Percentiles rank a stretch among this genome's conserved stretches.
Conservation (phyloP, 2,113 vertebrate species). For the Anarhynchus alexandrinus region DNA sequence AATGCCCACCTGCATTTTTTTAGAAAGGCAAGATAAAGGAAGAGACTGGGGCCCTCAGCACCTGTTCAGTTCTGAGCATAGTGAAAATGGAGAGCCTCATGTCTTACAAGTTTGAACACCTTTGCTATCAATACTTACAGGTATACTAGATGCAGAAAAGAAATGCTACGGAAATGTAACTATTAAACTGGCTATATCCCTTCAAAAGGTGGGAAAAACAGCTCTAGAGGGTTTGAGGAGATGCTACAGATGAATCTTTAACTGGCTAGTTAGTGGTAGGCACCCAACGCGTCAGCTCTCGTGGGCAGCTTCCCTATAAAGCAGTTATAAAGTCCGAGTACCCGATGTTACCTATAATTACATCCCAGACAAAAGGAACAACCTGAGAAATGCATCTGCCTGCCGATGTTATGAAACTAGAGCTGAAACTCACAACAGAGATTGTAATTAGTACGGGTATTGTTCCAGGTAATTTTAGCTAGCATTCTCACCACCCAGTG, state of each 20-base stretch:
- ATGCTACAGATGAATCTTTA: background rate
- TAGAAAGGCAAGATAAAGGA: background rate
- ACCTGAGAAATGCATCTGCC: background rate
- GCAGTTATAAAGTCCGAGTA: background rate
- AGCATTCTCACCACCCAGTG: background rate
- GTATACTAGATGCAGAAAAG: background rate
- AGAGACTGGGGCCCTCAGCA: background rate
- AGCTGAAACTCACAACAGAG: background rate
- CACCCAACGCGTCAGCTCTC: background rate
- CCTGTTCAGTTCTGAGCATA: background rate
- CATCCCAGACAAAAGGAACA: constrained; percentile 6
- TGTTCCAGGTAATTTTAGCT: background rate
- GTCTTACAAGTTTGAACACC: background rate
- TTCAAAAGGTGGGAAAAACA: background rate
- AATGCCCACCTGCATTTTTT: background rate
- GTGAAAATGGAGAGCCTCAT: background rate
- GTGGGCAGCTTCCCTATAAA: background rate
- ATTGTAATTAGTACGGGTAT: constrained; percentile 25
- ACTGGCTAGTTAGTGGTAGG: background rate
- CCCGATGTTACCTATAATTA: constrained; percentile 29
- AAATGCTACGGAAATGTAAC: background rate
- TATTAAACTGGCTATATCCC: background rate
- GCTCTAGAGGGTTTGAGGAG: background rate
- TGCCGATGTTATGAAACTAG: background rate
- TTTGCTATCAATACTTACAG: background rate